phyloP scores from a whole-genome alignment of 2,888 invertebrate species.

The Drosophila mayaguana region DNA sequence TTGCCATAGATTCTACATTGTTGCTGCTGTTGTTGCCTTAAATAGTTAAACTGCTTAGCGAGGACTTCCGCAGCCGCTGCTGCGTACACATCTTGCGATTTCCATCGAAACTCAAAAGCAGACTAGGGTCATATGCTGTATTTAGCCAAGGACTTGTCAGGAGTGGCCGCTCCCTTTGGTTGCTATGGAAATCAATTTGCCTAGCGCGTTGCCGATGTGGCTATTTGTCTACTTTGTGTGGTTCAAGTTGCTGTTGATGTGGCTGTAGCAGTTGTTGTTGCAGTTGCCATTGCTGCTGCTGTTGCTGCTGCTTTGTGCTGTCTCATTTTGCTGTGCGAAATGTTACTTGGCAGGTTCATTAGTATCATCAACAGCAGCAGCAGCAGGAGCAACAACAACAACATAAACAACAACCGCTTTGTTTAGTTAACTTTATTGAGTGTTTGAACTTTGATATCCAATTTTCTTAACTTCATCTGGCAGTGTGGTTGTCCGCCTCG shows the following conservation, averaged over 20 bases:
- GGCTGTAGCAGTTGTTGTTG: conserved; percentile 9
- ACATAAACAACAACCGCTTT: conserved; percentile 35
- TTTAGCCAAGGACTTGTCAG: conserved; percentile 12
- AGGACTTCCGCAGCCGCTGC: conserved; percentile 10
- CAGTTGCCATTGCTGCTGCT: conserved; percentile 6
- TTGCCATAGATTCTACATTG: conserved; percentile 67
- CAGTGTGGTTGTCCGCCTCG: not conserved
- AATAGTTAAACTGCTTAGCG: conserved; percentile 81
- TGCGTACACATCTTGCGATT: conserved; percentile 43
- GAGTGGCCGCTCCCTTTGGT: conserved; percentile 42
- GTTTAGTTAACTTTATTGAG: conserved; percentile 73
- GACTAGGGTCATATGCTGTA: conserved; percentile 38
- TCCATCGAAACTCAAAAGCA: conserved; percentile 25
- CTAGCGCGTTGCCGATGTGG: conserved; percentile 28
- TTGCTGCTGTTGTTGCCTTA: conserved; percentile 61
- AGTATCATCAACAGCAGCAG: conserved; percentile 51
- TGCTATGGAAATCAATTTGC: conserved; percentile 79
- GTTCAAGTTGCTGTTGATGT: conserved; percentile 12
- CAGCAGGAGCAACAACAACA: conserved; percentile 19
- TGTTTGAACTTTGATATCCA: conserved; percentile 77
- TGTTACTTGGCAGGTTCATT: conserved; percentile 65
- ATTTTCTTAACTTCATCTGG: conserved; percentile 49
- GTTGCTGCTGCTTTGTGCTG: conserved; percentile 17
- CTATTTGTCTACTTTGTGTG: conserved; percentile 58
- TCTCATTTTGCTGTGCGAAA: conserved; percentile 21